Evolutionary conservation across 2,888 invertebrate genomes (phyloP).

Genomic region (Sinodicranocentrus sp.): DNA sequence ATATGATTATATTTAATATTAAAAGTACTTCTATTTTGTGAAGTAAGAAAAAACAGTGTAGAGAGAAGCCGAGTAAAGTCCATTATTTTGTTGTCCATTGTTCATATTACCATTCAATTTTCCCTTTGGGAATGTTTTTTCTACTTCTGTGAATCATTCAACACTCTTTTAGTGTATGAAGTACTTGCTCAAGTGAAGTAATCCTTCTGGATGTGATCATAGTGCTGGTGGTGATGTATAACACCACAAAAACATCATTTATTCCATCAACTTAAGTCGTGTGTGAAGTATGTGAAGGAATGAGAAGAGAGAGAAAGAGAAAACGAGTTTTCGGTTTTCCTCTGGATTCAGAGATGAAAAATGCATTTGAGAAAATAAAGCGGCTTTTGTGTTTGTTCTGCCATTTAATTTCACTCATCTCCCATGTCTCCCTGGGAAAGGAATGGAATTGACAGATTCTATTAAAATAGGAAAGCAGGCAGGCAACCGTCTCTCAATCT

Average conservation of each 20-base stretch:
- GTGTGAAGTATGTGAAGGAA: constrained; percentile 9
- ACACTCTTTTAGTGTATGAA: background rate
- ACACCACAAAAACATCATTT: background rate
- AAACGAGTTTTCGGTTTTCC: background rate
- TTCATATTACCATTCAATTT: too few relatives aligned
- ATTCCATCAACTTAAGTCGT: background rate
- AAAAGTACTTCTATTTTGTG: constrained; percentile 44
- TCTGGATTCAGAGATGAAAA: constrained; percentile 2
- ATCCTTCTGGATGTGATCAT: background rate
- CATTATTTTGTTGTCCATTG: too few relatives aligned
- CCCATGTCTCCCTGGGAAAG: constrained; percentile 53
- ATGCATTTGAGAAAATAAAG: constrained; percentile 30
- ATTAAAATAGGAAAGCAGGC: constrained; percentile 74
- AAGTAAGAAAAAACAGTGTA: constrained; percentile 11
- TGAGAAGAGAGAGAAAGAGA: background rate
- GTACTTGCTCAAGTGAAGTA: background rate
- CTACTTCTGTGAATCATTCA: background rate
- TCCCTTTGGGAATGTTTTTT: too few relatives aligned
- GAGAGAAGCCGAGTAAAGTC: too few relatives aligned
- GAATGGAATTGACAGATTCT: constrained; percentile 76
- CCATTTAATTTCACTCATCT: constrained; percentile 18
- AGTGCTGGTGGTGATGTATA: background rate
- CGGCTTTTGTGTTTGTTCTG: constrained; percentile 17
- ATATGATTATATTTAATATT: constrained; percentile 14
- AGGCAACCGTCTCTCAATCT: constrained; percentile 21